These are phyloP conservation scores for Columba livia DNA, from an alignment of 2,113 vertebrate species.

Conservation along the genomic window DNA sequence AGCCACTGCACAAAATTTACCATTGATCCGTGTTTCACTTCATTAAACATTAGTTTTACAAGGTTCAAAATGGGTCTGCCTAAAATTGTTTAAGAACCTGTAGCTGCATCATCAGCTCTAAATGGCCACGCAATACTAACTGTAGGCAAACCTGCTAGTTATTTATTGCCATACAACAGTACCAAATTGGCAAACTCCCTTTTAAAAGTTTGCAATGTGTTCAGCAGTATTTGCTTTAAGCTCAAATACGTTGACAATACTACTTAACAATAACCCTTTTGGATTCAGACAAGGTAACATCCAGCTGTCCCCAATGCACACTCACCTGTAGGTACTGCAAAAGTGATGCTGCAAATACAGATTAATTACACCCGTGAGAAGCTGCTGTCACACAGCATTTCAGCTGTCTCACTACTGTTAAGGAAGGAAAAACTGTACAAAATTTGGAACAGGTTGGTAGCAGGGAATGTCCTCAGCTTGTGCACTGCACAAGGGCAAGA, in stretches of 20 bases:
- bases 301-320: neutral
- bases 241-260: neutral
- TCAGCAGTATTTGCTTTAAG: neutral
- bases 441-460: neutral
- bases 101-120: neutral
- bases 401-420: neutral
- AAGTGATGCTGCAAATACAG: neutral
- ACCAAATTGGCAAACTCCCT: neutral
- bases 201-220: neutral
- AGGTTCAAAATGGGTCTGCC: neutral
- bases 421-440: neutral
- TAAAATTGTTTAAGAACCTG: conserved; percentile 17
- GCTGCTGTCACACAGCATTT: neutral
- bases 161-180: neutral
- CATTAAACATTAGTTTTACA: conserved; percentile 48
- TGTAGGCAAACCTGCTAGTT: neutral
- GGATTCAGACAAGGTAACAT: neutral
- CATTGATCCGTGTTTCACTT: conserved; percentile 21
- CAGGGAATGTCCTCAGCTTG: neutral
- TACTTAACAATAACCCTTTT: fast-evolving
- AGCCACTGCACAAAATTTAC: neutral
- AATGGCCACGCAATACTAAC: neutral
- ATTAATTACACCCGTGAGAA: neutral
- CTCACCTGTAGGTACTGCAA: neutral
- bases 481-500: neutral